Evolutionary conservation across 2,797 vertebrate genomes (phyloP), one percentile per base, ranked within the genome.

Genomic region (Gobionotothen gibberifrons): DNA sequence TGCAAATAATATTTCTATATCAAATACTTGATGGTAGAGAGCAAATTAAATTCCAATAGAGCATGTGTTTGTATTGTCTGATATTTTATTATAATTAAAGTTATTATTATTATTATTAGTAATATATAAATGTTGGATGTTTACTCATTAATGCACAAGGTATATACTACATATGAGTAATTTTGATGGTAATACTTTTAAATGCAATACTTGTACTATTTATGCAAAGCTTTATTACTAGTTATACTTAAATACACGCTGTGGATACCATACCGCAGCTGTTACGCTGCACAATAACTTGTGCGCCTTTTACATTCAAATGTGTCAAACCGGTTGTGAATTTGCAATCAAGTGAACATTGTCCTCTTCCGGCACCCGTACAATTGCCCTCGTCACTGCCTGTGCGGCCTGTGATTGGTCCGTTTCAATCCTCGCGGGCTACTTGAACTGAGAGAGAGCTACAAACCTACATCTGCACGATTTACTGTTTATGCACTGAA

Each of bases 361-460:
- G 86, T 36, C 0, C 71, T 19, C 32, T 32, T 4, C 21, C 83
- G 71, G 81, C 40, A 53, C 1, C 90, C 90, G 89, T 94, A 88
- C 9, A 1, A 3, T 0, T 0, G 0, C 2, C 1, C 0, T 79
- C 93, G 94, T 91, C 77, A 90, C n/a, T 3, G 0, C 1, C 19
- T 1, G 2, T 0, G 5, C 19, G 16, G 19, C 36, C 49, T 72
- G 29, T 87, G 90, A 99, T 99, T 99, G 98, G 97, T 3, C 54
- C 57, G 87, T 96, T 99, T 98, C 97, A 99, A 99, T 96, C 96
- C 95, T 98, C 97, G 98, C 98, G 97, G 96, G 98, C 95, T 97
- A 95, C 98, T 99, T 98, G 97, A 99, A 98, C 91, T 91, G 94
- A 87, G 87, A 81, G 87, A 93, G 88, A 87, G 90, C 65, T 13